Conservation (phyloP, 2,797 vertebrate species). For the Champsocephalus gunnari region DNA sequence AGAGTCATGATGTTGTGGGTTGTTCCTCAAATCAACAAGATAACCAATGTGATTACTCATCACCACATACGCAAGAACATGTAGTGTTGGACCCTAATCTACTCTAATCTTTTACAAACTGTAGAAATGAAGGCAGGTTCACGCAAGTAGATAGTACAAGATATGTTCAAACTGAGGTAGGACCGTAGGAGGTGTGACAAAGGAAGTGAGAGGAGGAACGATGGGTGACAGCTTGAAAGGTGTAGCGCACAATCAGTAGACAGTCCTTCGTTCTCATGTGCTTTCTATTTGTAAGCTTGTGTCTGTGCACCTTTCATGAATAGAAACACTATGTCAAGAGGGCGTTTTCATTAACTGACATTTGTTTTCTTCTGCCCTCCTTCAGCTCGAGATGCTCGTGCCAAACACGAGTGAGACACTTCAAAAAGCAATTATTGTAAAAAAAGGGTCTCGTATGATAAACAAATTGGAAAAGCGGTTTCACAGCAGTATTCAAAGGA, state of each 20-base stretch:
- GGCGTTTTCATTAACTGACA: slow-evolving; percentile 25
- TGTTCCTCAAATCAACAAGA: slow-evolving; percentile 9
- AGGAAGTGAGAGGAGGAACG: not conserved
- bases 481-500: slow-evolving; percentile 21
- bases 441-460: slow-evolving; percentile 11
- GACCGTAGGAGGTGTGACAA: not conserved
- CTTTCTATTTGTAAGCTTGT: not conserved
- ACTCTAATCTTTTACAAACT: not conserved
- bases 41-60: not conserved
- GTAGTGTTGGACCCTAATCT: not conserved
- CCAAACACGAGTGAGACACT: too few species aligned
- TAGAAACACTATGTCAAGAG: slow-evolving; percentile 13
- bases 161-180: not conserved
- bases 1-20: not conserved
- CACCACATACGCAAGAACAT: not conserved
- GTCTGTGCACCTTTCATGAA: slow-evolving; percentile 6
- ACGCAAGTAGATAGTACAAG: not conserved
- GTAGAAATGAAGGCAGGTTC: not conserved
- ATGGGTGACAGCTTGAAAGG: not conserved
- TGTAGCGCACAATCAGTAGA: not conserved
- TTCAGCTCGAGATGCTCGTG: not conserved
- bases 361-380: slow-evolving; percentile 25
- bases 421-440: slow-evolving; percentile 34
- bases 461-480: slow-evolving; percentile 26
- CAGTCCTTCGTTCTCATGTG: not conserved